Percentiles rank a stretch among this genome's conserved stretches.
Evolutionary conservation across 2,888 invertebrate genomes (phyloP).

Genomic region (Monopis laevigella): DNA sequence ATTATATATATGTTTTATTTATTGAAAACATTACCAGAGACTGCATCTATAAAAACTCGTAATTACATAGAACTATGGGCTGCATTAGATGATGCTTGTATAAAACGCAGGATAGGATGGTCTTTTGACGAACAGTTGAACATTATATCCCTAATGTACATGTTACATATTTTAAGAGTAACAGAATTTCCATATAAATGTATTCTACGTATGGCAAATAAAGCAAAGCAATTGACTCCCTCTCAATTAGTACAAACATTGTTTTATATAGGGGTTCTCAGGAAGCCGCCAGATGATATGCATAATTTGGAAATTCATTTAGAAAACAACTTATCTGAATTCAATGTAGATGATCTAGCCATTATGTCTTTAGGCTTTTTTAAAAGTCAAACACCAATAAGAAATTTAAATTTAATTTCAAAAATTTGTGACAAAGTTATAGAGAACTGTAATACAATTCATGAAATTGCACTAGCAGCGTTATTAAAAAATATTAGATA

Average conservation of each 20-base stretch:
- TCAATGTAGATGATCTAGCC: slow-evolving; percentile 73
- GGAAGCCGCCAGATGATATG: slow-evolving; percentile 66
- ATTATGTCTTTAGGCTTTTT: slow-evolving; percentile 81
- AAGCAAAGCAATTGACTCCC: slow-evolving; percentile 65
- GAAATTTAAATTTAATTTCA: slow-evolving; percentile 50
- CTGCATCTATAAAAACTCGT: slow-evolving; percentile 54
- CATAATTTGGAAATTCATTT: slow-evolving; percentile 73
- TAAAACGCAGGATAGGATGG: slow-evolving; percentile 56
- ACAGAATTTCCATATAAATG: slow-evolving; percentile 65
- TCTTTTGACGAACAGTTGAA: slow-evolving; percentile 60
- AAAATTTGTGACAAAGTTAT: slow-evolving; percentile 61
- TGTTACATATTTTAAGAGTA: slow-evolving; percentile 58
- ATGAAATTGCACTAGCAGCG: slow-evolving; percentile 73
- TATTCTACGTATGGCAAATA: slow-evolving; percentile 64
- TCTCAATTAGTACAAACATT: slow-evolving; percentile 72
- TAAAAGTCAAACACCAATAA: slow-evolving; percentile 74
- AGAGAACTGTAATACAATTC: slow-evolving; percentile 56
- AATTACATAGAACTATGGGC: slow-evolving; percentile 74
- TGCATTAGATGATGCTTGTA: slow-evolving; percentile 73
- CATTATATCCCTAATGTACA: slow-evolving; percentile 72
- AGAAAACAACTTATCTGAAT: slow-evolving; percentile 53
- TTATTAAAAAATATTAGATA: slow-evolving; percentile 73
- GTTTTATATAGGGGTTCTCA: slow-evolving; percentile 71
- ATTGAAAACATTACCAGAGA: slow-evolving; percentile 60
- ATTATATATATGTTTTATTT: slow-evolving; percentile 59